Percentiles rank a stretch among this genome's conserved stretches.
These are phyloP conservation scores for Agrochola macilenta DNA, from an alignment of 2,888 invertebrate species.

Conservation along the genomic window DNA sequence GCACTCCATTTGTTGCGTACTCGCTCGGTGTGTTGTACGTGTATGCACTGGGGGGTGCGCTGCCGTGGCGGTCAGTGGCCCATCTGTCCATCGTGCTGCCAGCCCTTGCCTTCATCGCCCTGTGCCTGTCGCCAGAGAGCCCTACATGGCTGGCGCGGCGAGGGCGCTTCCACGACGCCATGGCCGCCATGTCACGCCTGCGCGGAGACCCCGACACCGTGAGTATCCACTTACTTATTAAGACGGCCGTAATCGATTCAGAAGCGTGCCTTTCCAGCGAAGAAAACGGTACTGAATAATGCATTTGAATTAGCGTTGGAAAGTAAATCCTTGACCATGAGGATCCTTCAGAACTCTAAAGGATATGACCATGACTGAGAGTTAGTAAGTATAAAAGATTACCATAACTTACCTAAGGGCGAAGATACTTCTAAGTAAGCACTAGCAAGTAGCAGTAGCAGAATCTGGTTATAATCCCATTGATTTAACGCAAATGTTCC, in stretches of 20 bases:
- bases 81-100: constrained; percentile 92
- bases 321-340: not conserved
- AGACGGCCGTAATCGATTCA: constrained; percentile 33
- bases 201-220: constrained; percentile 91
- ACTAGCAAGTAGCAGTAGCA: not conserved
- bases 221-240: constrained; percentile 72
- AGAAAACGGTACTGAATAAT: constrained; percentile 17
- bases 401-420: not conserved
- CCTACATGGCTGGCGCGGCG: constrained; percentile 93
- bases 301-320: not conserved
- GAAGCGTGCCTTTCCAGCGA: not conserved
- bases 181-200: constrained; percentile 91
- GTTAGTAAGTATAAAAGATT: not conserved
- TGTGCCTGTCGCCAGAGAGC: constrained; percentile 93
- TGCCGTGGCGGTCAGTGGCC: constrained; percentile 93
- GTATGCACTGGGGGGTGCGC: constrained; percentile 92
- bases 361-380: too few relatives aligned
- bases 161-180: constrained; percentile 89
- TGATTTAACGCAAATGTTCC: not conserved
- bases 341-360: not conserved
- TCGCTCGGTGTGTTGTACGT: constrained; percentile 94
- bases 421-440: not conserved
- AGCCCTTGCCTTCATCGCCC: constrained; percentile 90
- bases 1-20: constrained; percentile 94
- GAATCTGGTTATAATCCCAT: not conserved